Conservation (phyloP, 2,888 invertebrate species). For the Agrotis clavis region DNA sequence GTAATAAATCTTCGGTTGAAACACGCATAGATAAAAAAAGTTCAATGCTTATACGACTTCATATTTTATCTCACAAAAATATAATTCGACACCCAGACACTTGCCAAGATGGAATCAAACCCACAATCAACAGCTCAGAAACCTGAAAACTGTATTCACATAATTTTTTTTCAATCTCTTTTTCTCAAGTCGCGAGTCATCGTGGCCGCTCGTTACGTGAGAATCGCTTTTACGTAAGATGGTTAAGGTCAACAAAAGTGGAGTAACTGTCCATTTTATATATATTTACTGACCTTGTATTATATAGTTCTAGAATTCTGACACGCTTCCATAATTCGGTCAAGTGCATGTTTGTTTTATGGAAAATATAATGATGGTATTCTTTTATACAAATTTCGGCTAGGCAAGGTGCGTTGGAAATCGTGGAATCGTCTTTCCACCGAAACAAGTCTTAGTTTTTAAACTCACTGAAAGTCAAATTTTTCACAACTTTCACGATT, state of each 20-base stretch:
- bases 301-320: conserved; percentile 45
- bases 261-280: conserved; percentile 62
- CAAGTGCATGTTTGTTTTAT: conserved; percentile 60
- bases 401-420: neutral
- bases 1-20: neutral
- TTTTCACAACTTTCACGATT: too few species aligned
- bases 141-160: too few species aligned
- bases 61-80: too few species aligned
- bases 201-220: conserved; percentile 49
- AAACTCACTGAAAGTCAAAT: too few species aligned
- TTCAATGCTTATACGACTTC: too few species aligned
- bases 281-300: conserved; percentile 55
- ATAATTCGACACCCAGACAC: neutral
- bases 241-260: conserved; percentile 73
- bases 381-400: neutral
- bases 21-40: too few species aligned
- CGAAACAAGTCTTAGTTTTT: too few species aligned
- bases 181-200: conserved; percentile 27
- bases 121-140: neutral
- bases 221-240: conserved; percentile 69
- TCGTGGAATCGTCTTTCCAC: neutral
- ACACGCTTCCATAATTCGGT: conserved; percentile 56
- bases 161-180: neutral
- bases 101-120: neutral
- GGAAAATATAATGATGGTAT: neutral